These are phyloP conservation scores for Aratinga solstitialis DNA, from an alignment of 2,797 vertebrate species.

Conservation along the genomic window DNA sequence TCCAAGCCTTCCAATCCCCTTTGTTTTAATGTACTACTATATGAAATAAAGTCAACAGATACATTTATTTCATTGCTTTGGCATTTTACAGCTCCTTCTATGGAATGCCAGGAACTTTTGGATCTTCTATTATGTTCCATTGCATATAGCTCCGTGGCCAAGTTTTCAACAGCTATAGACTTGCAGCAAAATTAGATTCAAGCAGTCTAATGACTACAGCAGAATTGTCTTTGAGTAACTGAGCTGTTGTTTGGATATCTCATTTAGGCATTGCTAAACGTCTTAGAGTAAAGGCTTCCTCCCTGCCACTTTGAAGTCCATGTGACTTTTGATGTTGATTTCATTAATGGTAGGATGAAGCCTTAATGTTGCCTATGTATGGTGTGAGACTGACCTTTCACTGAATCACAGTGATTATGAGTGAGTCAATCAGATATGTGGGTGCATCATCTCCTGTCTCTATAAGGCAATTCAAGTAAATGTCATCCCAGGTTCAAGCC, in stretches of 20 bases:
- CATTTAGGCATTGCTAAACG: neutral
- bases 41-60: neutral
- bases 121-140: neutral
- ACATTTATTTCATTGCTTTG: neutral
- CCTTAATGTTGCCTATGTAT: neutral
- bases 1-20: neutral
- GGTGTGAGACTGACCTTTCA: neutral
- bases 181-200: neutral
- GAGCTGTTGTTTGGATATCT: neutral
- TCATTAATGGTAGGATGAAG: neutral
- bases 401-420: neutral
- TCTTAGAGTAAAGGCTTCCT: neutral
- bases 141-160: accelerated
- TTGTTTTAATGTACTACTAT: neutral
- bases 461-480: neutral
- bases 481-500: neutral
- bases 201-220: neutral
- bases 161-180: neutral
- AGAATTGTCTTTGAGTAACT: neutral
- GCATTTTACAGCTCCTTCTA: neutral
- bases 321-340: conserved; percentile 2
- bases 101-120: neutral
- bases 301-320: conserved; percentile 3
- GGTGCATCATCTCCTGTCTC: neutral
- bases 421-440: neutral